Evolutionary conservation across 2,113 vertebrate species (phyloP).

Genomic region (Pluvianellus socialis): DNA sequence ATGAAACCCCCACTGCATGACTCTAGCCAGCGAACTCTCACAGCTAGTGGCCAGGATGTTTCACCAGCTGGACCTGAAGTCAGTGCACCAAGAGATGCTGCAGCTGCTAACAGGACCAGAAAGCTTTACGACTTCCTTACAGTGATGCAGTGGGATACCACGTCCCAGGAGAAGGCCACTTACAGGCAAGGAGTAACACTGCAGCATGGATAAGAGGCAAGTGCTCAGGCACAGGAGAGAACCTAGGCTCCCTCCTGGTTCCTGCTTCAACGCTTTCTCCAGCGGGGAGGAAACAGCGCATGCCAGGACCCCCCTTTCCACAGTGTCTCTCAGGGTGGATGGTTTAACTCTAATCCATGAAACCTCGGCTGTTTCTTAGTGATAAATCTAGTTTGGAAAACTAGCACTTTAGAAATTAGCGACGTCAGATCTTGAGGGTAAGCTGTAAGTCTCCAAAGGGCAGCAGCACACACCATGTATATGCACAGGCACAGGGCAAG

Average conservation of each 20-base stretch:
- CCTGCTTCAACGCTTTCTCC: background rate
- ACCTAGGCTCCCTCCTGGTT: background rate
- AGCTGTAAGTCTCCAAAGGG: background rate
- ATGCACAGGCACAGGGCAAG: rapidly evolving
- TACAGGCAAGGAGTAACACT: background rate
- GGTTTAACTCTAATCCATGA: background rate
- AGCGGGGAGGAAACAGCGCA: background rate
- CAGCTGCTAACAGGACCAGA: background rate
- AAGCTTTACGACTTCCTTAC: background rate
- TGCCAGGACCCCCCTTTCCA: background rate
- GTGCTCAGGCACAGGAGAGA: background rate
- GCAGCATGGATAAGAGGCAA: background rate
- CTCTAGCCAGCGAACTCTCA: background rate
- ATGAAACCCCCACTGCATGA: background rate
- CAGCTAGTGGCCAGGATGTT: rapidly evolving
- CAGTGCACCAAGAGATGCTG: background rate
- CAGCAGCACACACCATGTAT: rapidly evolving
- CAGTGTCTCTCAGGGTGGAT: background rate
- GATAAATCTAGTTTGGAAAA: background rate
- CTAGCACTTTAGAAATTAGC: background rate
- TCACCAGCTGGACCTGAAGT: background rate
- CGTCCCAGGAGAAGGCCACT: background rate
- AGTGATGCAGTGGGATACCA: background rate
- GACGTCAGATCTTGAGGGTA: background rate
- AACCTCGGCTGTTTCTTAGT: background rate